Evolutionary conservation across 2,797 vertebrate genomes (phyloP), one percentile per base, ranked within the genome.

Genomic region (Tangara arthus): DNA sequence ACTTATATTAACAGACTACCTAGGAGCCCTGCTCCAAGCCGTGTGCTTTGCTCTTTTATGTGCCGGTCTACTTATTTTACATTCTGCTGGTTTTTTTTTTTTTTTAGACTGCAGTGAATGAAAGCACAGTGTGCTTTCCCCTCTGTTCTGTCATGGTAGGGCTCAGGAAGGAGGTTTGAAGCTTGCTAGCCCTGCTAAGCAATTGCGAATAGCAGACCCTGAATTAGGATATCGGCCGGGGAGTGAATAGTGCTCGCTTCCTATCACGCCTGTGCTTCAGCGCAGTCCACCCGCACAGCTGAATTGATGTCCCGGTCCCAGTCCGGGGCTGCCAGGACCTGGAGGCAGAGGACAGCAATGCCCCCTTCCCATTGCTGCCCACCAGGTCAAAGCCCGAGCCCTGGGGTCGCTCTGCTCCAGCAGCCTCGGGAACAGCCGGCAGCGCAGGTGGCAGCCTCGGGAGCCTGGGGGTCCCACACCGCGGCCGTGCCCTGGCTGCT

Each of bases 351-450:
- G 28, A 22, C 41, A 44, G 37, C 52, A 22, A 5, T 57, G 4
- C 1, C 20, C 2, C 1, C 0, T 63, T 46, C 2, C 21, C 21
- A 9, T 28, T 16, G 35, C 18, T 20, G 3, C 41, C 9, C 35
- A 3, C 34, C 41, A 3, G 12, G 2, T 23, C 4, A 21, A 18
- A 56, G 34, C 24, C 49, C 0, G 17, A 34, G 18, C 17, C 8
- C 11, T 2, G 19, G 50, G 6, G 0, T 27, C 13, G 59, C 49
- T 30, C 21, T 11, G 37, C 69, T 46, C 19, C 35, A 8, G 47
- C 27, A 32, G 7, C 35, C 35, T 4, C 6, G 59, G 32, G 7
- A 21, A 26, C 41, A 46, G 41, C 26, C 4, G 4, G 39, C 56
- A 44, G 27, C 16, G 37, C 8, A 1, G 8, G 3, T 4, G 52